Evolutionary conservation across 2,888 invertebrate genomes (phyloP).

Genomic region (Ariolimax columbianus): DNA sequence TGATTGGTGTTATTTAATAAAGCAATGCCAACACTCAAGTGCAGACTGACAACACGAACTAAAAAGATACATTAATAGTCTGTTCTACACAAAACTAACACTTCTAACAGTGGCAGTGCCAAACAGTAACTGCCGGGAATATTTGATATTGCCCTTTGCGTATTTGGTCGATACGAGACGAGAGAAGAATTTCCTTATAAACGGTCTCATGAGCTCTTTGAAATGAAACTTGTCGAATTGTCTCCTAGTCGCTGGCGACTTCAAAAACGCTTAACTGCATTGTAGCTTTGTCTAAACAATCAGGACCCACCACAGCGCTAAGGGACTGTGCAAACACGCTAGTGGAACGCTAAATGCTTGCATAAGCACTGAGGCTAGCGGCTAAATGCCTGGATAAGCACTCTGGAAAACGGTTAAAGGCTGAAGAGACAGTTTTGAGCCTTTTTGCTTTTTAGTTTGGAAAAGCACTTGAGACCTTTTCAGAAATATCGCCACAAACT

Average conservation of each 20-base stretch:
- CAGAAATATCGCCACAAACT: not conserved
- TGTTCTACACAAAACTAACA: not conserved
- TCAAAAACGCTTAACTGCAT: not conserved
- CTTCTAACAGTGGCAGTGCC: not conserved
- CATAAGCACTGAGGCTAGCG: not conserved
- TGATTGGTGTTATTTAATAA: too few relatives aligned
- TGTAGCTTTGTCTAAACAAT: not conserved
- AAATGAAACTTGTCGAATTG: not conserved
- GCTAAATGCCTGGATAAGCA: slow-evolving; percentile 27
- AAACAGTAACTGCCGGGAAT: not conserved
- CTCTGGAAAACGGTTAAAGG: not conserved
- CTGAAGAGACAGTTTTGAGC: not conserved
- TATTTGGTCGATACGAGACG: not conserved
- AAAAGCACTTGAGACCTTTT: slow-evolving; percentile 8
- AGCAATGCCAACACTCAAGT: too few relatives aligned
- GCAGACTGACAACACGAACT: too few relatives aligned
- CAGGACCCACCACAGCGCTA: slow-evolving; percentile 34
- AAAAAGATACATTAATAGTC: too few relatives aligned
- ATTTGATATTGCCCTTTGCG: not conserved
- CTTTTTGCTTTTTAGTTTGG: slow-evolving; percentile 26
- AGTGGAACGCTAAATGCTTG: not conserved
- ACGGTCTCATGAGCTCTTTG: not conserved
- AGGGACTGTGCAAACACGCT: slow-evolving; percentile 10
- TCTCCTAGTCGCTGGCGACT: not conserved
- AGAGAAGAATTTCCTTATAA: not conserved